phyloP scores from a whole-genome alignment of 2,888 invertebrate genomes.

The Heliconius ismenius region DNA sequence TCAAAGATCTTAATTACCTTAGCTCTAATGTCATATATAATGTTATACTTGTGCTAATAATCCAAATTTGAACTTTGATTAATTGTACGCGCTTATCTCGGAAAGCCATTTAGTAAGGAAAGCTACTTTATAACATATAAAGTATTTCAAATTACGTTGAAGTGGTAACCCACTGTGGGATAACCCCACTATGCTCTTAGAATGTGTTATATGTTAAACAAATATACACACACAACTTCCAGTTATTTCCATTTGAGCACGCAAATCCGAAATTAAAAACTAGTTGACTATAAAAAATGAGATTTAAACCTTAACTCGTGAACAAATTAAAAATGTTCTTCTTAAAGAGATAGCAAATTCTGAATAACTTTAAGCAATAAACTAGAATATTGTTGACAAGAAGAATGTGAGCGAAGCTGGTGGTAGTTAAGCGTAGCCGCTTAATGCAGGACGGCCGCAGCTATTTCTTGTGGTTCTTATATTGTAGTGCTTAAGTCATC shows the following conservation, averaged over 20 bases:
- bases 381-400: conserved; percentile 43
- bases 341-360: conserved; percentile 7
- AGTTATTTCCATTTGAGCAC: not conserved
- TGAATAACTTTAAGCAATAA: conserved; percentile 30
- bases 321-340: conserved; percentile 19
- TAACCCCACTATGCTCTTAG: not conserved
- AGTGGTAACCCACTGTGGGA: no score
- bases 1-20: not conserved
- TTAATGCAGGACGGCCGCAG: conserved; percentile 55
- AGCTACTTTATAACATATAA: no score
- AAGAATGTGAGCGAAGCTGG: conserved; percentile 49
- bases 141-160: no score
- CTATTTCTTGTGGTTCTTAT: conserved; percentile 59
- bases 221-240: no score
- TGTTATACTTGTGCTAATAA: no score
- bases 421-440: conserved; percentile 59
- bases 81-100: not conserved
- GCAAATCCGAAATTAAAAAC: no score
- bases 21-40: not conserved
- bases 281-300: not conserved
- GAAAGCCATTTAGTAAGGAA: not conserved
- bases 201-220: not conserved
- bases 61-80: not conserved
- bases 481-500: conserved; percentile 43
- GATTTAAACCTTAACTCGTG: not conserved